phyloP scores from a whole-genome alignment of 2,113 vertebrate genomes.

The Pterophyllum scalare region DNA sequence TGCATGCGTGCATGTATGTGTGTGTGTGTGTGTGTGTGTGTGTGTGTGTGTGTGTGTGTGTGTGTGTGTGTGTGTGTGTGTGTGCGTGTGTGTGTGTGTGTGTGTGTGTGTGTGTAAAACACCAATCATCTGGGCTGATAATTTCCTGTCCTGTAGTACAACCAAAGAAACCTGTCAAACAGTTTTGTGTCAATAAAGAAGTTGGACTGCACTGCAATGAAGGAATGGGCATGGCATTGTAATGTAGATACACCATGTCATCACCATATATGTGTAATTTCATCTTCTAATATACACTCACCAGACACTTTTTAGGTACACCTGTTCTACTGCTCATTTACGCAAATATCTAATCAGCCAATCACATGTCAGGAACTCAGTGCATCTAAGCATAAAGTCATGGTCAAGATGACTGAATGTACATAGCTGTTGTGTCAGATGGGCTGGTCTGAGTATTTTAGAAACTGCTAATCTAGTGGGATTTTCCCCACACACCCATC shows the following conservation, averaged over 20 bases:
- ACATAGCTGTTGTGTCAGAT: neutral
- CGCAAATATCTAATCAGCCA: neutral
- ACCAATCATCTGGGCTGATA: neutral
- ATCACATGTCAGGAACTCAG: neutral
- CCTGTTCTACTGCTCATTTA: neutral
- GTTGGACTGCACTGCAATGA: neutral
- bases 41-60: neutral
- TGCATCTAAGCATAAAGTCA: neutral
- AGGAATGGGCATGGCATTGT: neutral
- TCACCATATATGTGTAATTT: neutral
- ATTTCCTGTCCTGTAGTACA: neutral
- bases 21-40: neutral
- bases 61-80: no score
- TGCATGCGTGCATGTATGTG: neutral
- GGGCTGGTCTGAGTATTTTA: neutral
- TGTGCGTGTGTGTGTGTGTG: neutral
- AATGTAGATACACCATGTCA: neutral
- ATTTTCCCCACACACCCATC: neutral
- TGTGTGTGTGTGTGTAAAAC: neutral
- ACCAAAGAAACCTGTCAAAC: neutral
- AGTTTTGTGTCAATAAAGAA: neutral
- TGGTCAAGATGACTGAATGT: neutral
- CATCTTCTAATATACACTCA: neutral
- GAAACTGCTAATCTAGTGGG: neutral
- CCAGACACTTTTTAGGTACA: neutral